These are phyloP conservation scores for Drosophila buzzatii DNA, from an alignment of 2,888 invertebrate species.

Conservation along the genomic window DNA sequence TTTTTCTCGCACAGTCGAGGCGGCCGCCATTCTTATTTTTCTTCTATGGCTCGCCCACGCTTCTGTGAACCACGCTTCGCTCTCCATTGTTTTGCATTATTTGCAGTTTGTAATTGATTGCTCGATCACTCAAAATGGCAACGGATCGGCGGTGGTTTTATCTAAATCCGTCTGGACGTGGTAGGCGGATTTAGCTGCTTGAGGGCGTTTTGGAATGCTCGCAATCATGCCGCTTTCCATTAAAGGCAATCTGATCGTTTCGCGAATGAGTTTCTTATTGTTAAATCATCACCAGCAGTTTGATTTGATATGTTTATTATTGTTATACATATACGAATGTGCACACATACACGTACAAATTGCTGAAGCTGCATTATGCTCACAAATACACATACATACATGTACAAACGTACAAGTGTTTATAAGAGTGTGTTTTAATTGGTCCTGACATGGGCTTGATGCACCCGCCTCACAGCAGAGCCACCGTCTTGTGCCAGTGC, in stretches of 20 bases:
- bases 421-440: conserved; percentile 18
- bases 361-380: background rate
- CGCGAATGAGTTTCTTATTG: conserved; percentile 10
- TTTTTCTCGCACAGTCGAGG: conserved; percentile 33
- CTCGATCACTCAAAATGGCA: conserved; percentile 43
- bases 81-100: conserved; percentile 68
- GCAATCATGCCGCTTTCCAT: conserved; percentile 28
- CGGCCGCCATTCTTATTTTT: conserved; percentile 32
- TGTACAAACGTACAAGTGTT: background rate
- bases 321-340: background rate
- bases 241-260: conserved; percentile 8
- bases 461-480: conserved; percentile 23
- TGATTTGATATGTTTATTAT: background rate
- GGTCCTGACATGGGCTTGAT: conserved; percentile 28
- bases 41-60: conserved; percentile 39
- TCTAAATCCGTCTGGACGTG: conserved; percentile 37
- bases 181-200: conserved; percentile 29
- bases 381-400: background rate
- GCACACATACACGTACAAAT: background rate
- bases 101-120: conserved; percentile 66
- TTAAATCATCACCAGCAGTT: conserved; percentile 1
- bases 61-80: background rate
- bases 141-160: conserved; percentile 25
- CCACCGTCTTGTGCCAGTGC: conserved; percentile 32
- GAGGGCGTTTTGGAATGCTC: conserved; percentile 32